Percentiles rank a stretch among this genome's conserved stretches.
These are phyloP conservation scores for Heloderma charlesbogerti DNA, from an alignment of 2,113 vertebrate species.

Conservation along the genomic window DNA sequence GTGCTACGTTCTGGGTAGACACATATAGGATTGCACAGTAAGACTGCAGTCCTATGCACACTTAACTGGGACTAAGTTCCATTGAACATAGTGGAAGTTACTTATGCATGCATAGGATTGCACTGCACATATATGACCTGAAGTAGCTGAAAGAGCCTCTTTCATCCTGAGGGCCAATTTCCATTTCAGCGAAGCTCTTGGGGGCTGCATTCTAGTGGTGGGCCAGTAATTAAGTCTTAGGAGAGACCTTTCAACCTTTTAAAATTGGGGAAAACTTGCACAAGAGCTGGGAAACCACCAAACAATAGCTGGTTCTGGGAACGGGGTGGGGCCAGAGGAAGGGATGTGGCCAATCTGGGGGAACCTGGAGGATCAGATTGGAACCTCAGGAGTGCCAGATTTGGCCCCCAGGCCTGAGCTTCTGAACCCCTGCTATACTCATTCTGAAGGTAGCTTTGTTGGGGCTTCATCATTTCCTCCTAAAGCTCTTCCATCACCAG, in stretches of 20 bases:
- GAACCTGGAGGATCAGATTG: background rate
- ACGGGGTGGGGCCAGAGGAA: no score
- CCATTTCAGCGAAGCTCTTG: no score
- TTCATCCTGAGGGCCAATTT: no score
- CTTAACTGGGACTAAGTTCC: background rate
- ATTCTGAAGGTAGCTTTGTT: background rate
- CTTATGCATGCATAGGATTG: background rate
- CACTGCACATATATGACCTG: background rate
- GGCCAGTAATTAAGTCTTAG: no score
- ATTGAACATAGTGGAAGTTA: background rate
- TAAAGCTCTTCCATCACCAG: background rate
- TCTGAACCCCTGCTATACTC: background rate
- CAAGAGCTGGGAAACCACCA: no score
- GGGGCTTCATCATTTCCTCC: background rate
- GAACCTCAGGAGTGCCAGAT: background rate
- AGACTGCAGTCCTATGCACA: background rate
- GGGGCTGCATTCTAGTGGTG: no score
- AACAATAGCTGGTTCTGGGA: no score
- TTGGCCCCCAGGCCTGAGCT: background rate
- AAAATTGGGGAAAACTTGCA: no score
- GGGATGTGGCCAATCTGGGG: no score
- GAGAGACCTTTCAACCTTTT: no score
- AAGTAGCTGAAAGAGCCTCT: background rate
- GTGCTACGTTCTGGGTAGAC: background rate
- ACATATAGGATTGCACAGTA: background rate